Evolutionary conservation across 2,797 vertebrate genomes (phyloP).

Genomic region (Myotis vivesi): DNA sequence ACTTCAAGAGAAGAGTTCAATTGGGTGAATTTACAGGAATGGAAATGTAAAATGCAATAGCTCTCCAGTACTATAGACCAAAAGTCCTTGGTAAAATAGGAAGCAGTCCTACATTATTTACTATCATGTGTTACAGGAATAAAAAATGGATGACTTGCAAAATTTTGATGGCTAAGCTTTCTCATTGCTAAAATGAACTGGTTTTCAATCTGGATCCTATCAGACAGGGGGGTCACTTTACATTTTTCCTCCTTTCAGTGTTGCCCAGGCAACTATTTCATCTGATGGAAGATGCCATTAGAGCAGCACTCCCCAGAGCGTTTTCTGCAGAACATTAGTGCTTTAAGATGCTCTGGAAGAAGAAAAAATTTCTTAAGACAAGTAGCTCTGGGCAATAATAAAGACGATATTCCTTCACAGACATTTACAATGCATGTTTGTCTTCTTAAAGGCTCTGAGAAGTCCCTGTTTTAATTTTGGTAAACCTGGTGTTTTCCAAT

Average conservation of each 20-base stretch:
- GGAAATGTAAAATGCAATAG: constrained; percentile 33
- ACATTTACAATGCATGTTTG: not conserved
- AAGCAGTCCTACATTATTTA: constrained; percentile 72
- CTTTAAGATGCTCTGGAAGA: not conserved
- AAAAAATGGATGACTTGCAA: constrained; percentile 72
- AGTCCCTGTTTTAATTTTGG: not conserved
- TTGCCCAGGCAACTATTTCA: constrained; percentile 57
- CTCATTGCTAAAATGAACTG: constrained; percentile 35
- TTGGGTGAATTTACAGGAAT: constrained; percentile 52
- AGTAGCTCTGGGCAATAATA: not conserved
- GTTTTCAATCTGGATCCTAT: constrained; percentile 60
- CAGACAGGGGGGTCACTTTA: constrained; percentile 69
- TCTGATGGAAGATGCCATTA: constrained; percentile 64
- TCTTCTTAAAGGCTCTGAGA: not conserved
- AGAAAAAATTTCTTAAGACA: not conserved
- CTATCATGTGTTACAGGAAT: constrained; percentile 62
- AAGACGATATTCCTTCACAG: not conserved
- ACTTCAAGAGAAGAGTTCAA: not conserved
- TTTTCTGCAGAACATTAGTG: constrained; percentile 20
- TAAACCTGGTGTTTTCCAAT: not conserved
- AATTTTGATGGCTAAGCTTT: constrained; percentile 65
- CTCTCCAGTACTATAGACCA: not conserved
- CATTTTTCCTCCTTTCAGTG: constrained; percentile 39
- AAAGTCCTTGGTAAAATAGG: constrained; percentile 48
- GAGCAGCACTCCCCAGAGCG: not conserved